These are phyloP conservation scores for Trichomalopsis sarcophagae DNA, from an alignment of 1,140 invertebrate genomes.

Conservation along the genomic window DNA sequence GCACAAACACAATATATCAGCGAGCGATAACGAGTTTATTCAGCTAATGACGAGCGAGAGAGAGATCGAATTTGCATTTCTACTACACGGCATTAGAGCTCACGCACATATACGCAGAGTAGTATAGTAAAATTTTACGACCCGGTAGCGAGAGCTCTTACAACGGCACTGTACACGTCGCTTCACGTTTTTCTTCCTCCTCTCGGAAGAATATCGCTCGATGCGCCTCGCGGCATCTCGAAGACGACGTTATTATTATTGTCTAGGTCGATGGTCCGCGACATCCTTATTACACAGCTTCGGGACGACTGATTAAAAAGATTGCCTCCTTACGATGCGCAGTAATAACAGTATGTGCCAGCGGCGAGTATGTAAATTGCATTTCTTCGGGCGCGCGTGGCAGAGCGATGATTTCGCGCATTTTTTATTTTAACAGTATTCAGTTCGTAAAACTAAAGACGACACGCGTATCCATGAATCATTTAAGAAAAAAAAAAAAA, in stretches of 20 bases:
- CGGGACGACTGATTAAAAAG: conserved; percentile 59
- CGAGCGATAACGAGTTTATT: neutral
- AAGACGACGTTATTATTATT: conserved; percentile 54
- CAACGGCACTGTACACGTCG: neutral
- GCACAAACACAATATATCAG: neutral
- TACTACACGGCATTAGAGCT: neutral
- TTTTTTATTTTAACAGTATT: neutral
- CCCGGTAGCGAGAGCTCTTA: neutral
- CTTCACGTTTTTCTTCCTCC: neutral
- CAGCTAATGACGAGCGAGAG: conserved; percentile 7
- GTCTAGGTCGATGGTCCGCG: conserved; percentile 41
- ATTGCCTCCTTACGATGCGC: conserved; percentile 48
- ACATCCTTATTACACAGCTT: conserved; percentile 58
- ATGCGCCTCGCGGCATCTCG: conserved; percentile 10
- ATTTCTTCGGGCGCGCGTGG: neutral
- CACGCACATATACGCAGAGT: neutral
- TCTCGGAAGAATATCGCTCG: conserved; percentile 29
- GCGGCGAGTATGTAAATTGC: conserved; percentile 37
- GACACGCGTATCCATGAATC: too few species aligned
- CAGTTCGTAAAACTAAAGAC: neutral
- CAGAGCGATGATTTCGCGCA: too few species aligned
- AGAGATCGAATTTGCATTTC: conserved; percentile 1
- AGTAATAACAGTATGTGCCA: conserved; percentile 5
- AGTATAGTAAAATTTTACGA: conserved; percentile 30
- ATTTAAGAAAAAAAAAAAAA: neutral